Percentiles rank a stretch among this genome's conserved stretches.
Conservation (phyloP, 2,888 invertebrate species). For the Drosophila stalkeri region DNA sequence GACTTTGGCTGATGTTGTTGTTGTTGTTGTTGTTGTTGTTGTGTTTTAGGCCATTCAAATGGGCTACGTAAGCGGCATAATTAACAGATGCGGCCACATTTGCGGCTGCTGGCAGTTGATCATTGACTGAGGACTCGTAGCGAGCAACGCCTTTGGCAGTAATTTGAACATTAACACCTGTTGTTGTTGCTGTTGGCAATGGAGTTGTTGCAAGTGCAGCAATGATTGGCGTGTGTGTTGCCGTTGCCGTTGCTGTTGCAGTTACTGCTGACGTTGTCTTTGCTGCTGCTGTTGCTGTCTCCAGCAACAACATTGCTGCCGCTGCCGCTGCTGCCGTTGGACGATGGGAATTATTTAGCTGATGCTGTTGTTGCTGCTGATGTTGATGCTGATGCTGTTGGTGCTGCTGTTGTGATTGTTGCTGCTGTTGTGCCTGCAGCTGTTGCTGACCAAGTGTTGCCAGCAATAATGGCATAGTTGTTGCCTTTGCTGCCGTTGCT, state of each 20-base stretch:
- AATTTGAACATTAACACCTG: conserved; percentile 85
- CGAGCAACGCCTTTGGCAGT: conserved; percentile 79
- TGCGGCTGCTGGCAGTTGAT: conserved; percentile 67
- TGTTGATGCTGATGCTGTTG: conserved; percentile 63
- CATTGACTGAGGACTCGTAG: conserved; percentile 61
- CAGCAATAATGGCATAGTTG: conserved; percentile 60
- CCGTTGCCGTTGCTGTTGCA: conserved; percentile 19
- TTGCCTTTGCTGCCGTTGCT: conserved; percentile 52
- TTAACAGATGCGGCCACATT: conserved; percentile 56
- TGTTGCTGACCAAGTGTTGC: conserved; percentile 70
- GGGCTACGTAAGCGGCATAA: conserved; percentile 68
- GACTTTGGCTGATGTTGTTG: conserved; percentile 30
- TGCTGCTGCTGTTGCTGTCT: conserved; percentile 51
- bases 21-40: conserved; percentile 27
- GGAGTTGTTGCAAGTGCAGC: conserved; percentile 37
- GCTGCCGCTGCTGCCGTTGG: conserved; percentile 35
- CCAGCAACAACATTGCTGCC: conserved; percentile 68
- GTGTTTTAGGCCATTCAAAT: conserved; percentile 69
- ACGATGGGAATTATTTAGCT: conserved; percentile 11
- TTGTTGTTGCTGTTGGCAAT: conserved; percentile 48
- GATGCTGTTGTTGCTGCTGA: conserved; percentile 43
- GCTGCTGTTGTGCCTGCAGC: conserved; percentile 40
- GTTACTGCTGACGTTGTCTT: conserved; percentile 37
- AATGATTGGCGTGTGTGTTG: conserved; percentile 38
- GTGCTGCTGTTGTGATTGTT: conserved; percentile 24